A percentile compares a stretch with the other conserved stretches of the same genome.
Evolutionary conservation across 2,888 invertebrate species (phyloP).

Genomic region (Napeogenes inachia): DNA sequence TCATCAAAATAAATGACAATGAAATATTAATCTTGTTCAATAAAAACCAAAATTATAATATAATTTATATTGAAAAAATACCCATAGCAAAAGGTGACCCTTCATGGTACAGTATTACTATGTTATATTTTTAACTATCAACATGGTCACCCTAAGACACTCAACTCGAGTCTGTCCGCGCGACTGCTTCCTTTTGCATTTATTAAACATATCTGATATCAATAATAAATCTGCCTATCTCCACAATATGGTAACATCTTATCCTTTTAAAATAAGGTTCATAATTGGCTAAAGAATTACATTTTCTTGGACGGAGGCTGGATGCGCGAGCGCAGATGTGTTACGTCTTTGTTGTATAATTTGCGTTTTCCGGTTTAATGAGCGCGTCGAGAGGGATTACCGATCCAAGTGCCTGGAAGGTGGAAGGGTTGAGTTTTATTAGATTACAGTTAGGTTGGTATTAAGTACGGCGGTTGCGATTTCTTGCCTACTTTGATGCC

Average conservation of each 20-base stretch:
- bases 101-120: neutral
- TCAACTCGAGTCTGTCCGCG: constrained; percentile 58
- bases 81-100: no score
- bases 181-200: constrained; percentile 64
- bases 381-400: constrained; percentile 65
- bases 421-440: constrained; percentile 55
- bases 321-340: constrained; percentile 67
- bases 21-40: no score
- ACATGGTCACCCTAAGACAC: constrained; percentile 51
- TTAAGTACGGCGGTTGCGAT: constrained; percentile 20
- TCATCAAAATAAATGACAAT: no score
- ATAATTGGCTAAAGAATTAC: constrained; percentile 30
- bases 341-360: constrained; percentile 74
- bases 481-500: constrained; percentile 22
- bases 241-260: constrained; percentile 36
- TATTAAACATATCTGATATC: constrained; percentile 74
- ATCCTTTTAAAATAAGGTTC: constrained; percentile 36
- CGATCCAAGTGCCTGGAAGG: constrained; percentile 32
- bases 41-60: no score
- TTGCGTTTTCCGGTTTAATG: constrained; percentile 74
- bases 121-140: neutral
- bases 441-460: constrained; percentile 35
- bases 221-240: constrained; percentile 60
- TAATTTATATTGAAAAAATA: no score
- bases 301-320: constrained; percentile 31